Percentiles rank a stretch among this genome's conserved stretches.
Conservation (phyloP, 2,797 vertebrate species). For the Taenioides sp. region DNA sequence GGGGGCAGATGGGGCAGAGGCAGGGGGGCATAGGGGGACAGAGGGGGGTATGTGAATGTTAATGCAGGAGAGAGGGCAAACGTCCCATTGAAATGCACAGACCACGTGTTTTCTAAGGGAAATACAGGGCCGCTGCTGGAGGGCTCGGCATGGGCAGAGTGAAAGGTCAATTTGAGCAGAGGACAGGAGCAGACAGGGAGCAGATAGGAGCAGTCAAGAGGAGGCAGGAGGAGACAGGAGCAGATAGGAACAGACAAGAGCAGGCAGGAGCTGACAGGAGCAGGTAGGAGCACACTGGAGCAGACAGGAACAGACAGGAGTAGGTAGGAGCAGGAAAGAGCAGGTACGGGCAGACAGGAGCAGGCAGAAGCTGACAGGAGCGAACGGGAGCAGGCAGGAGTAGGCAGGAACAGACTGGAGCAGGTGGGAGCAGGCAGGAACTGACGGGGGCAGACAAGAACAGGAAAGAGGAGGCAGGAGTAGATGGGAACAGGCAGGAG, state of each 20-base stretch:
- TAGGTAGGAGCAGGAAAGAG: no score
- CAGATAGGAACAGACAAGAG: background rate
- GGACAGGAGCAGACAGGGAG: conserved; percentile 25
- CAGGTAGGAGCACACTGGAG: background rate
- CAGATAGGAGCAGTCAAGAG: conserved; percentile 28
- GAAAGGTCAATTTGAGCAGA: conserved; percentile 71
- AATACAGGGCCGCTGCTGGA: conserved; percentile 75
- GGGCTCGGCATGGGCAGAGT: conserved; percentile 66
- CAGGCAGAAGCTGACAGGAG: no score
- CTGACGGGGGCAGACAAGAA: no score
- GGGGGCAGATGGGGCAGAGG: no score
- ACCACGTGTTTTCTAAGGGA: conserved; percentile 79
- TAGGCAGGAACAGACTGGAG: no score
- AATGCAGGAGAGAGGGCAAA: conserved; percentile 72
- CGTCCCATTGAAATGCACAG: conserved; percentile 80
- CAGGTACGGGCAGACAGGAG: no score
- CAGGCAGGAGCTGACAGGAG: no score
- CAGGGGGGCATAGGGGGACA: background rate
- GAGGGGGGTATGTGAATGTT: conserved; percentile 75
- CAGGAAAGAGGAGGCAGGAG: no score
- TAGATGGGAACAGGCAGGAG: no score
- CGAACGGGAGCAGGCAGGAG: no score
- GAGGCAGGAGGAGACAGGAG: no score
- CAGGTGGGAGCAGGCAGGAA: no score
- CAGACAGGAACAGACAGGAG: background rate